Conservation (phyloP, 2,888 invertebrate species). For the Unio pictorum region DNA sequence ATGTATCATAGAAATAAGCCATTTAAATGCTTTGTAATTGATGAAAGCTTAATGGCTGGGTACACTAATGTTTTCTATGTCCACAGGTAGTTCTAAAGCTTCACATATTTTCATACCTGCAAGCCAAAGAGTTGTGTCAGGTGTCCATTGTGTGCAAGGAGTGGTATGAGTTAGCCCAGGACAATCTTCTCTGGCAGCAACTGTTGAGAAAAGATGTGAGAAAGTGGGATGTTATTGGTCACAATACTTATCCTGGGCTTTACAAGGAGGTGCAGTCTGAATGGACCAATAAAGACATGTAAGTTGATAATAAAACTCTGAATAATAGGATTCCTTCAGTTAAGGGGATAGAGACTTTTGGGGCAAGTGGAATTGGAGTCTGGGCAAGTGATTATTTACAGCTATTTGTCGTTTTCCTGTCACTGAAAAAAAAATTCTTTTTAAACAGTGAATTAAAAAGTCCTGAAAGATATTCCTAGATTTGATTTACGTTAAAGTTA, state of each 20-base stretch:
- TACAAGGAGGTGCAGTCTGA: slow-evolving; percentile 62
- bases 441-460: neutral
- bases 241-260: slow-evolving; percentile 61
- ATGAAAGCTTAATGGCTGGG: no score
- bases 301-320: slow-evolving; percentile 24
- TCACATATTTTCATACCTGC: slow-evolving; percentile 58
- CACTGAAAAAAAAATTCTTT: neutral
- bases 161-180: slow-evolving; percentile 60
- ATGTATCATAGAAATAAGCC: no score
- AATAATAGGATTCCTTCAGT: neutral
- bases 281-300: slow-evolving; percentile 67
- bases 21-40: no score
- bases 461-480: no score
- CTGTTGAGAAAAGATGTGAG: slow-evolving; percentile 49
- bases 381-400: neutral
- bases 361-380: no score
- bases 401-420: neutral
- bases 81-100: slow-evolving; percentile 53
- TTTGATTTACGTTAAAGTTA: no score
- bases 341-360: neutral
- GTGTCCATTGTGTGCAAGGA: slow-evolving; percentile 54
- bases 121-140: slow-evolving; percentile 55
- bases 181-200: slow-evolving; percentile 62
- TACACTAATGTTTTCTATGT: no score
- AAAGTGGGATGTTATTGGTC: slow-evolving; percentile 63